Base-by-base conservation (phyloP, 2,113 vertebrate species). In the Amphiprion ocellaris region DNA sequence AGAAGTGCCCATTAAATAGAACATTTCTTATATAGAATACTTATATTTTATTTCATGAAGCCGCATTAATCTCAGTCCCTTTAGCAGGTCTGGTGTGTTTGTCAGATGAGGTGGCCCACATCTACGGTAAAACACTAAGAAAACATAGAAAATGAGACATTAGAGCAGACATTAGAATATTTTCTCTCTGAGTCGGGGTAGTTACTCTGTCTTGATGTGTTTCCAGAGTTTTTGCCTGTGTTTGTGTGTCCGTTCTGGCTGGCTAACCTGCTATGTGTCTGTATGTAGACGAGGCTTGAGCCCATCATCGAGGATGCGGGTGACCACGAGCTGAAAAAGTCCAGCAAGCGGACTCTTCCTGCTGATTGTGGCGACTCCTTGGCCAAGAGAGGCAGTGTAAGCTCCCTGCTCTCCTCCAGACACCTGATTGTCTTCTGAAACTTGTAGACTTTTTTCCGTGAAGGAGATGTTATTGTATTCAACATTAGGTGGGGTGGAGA, bases 311-410 rank as follows among this genome's bases (percentile, higher is more conserved):
- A 98, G 95, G 97, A 98, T 92, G 96, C 96, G 88, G 96, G 97
- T 93, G 97, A 99, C 95, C 96, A 98, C 93, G 98, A 99, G 96
- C 97, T 98, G 96, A 99, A 98, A 96, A 99, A 98, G 95, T 99
- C 97, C 93, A 99, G 97, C 96, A 99, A 99, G 95, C 96, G 98
- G 94, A 99, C 98, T 91, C 97, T 99, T 94, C 97, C 97, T 93
- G 97, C 98, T 95, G 98, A 99, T 95, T 99, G 96, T 95, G 97
- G 98, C 91, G 98, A 98, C 96, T 99, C 97, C 94, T 95, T 98
- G 95, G 97, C 98, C 96, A 99, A 99, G 95, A 96, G 98, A 97
- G 98, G 98, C 97, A 99, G 97, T 96, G 98, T 99, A 97, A 98
- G 97, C 89, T 86, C 91, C 95, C 94, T 61, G 69, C 72, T 78